A percentile compares a stretch with the other conserved stretches of the same genome.
Conservation (phyloP, 2,797 vertebrate genomes). For the Catostomus latipinnis region DNA sequence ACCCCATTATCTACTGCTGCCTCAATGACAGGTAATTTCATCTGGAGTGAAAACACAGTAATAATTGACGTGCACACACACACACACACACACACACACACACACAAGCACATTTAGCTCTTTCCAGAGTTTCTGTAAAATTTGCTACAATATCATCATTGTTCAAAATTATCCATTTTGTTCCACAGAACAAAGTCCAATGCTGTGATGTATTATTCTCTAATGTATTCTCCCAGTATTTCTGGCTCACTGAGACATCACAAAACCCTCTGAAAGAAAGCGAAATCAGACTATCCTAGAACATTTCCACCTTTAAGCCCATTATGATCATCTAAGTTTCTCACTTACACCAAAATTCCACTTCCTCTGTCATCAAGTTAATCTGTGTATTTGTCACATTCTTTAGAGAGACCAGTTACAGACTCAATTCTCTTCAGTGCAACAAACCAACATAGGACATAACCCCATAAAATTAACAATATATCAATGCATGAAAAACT, state of each 20-base stretch:
- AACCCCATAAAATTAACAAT: no score
- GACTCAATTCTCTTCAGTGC: no score
- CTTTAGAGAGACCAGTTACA: not conserved
- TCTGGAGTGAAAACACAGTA: conserved; percentile 35
- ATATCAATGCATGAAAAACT: no score
- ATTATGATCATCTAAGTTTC: not conserved
- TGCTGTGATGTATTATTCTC: conserved; percentile 17
- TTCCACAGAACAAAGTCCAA: not conserved
- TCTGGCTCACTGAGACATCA: not conserved
- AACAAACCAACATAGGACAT: no score
- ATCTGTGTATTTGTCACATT: conserved; percentile 26
- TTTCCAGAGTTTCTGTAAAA: conserved; percentile 5
- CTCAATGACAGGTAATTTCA: conserved; percentile 90
- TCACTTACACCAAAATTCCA: not conserved
- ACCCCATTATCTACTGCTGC: conserved; percentile 99
- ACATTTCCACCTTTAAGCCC: conserved; percentile 8
- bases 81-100: conserved; percentile 4
- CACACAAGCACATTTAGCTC: conserved; percentile 28
- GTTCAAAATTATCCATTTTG: conserved; percentile 40
- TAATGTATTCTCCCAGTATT: conserved; percentile 18
- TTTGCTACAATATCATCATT: conserved; percentile 44
- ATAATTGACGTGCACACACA: not conserved
- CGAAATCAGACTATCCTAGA: not conserved
- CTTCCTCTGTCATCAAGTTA: not conserved
- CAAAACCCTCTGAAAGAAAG: conserved; percentile 18